Conservation (phyloP, 2,888 invertebrate species). For the Drepanosiphum platanoidis region DNA sequence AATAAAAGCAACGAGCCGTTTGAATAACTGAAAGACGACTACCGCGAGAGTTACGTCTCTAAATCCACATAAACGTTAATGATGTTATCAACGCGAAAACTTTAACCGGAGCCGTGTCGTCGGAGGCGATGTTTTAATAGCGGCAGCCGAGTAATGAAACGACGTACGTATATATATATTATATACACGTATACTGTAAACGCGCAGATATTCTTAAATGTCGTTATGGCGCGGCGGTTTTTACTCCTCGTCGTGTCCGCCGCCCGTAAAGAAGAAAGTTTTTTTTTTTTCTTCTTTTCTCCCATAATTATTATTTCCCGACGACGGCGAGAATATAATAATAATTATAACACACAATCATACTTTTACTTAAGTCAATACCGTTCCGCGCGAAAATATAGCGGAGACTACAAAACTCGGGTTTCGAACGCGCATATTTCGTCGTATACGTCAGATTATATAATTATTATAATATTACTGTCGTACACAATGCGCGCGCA, state of each 20-base stretch:
- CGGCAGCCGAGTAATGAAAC: slow-evolving; percentile 11
- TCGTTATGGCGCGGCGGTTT: neutral
- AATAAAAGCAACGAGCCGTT: neutral
- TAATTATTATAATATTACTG: too few species aligned
- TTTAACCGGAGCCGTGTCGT: neutral
- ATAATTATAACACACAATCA: too few species aligned
- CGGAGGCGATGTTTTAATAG: neutral
- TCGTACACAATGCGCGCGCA: too few species aligned
- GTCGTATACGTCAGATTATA: too few species aligned
- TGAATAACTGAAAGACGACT: neutral
- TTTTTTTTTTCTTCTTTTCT: neutral
- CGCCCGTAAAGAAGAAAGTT: neutral
- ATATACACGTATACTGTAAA: neutral
- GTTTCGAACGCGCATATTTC: too few species aligned
- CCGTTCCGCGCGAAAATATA: too few species aligned
- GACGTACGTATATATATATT: neutral
- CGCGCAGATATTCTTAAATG: slow-evolving; percentile 6
- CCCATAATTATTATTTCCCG: neutral
- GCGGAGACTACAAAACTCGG: too few species aligned
- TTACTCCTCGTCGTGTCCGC: neutral
- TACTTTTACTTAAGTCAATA: too few species aligned
- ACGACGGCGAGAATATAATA: neutral
- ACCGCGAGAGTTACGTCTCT: neutral
- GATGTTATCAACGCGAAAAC: slow-evolving; percentile 36
- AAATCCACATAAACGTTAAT: slow-evolving; percentile 23